Percentiles rank a stretch among this genome's conserved stretches.
Evolutionary conservation across 2,888 invertebrate genomes (phyloP).

Genomic region (Ecliptopera silaceata): DNA sequence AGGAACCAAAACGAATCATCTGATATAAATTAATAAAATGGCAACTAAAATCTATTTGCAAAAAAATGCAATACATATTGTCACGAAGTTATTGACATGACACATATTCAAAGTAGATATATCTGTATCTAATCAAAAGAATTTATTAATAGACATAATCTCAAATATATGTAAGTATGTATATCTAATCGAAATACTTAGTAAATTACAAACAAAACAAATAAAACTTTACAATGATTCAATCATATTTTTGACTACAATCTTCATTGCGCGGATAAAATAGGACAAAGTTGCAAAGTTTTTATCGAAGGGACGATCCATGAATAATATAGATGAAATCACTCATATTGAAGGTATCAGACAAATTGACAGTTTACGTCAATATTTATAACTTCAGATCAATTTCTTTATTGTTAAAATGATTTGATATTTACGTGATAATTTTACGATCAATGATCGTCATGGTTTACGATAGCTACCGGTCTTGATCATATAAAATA

Average conservation of each 20-base stretch:
- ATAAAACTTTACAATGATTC: neutral
- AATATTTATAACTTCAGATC: constrained; percentile 22
- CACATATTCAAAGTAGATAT: no score
- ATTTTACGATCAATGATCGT: constrained; percentile 14
- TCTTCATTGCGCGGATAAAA: constrained; percentile 5
- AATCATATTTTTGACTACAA: neutral
- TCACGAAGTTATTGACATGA: no score
- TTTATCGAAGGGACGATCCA: constrained; percentile 42
- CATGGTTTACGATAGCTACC: constrained; percentile 22
- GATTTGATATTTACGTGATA: constrained; percentile 29
- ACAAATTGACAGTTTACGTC: constrained; percentile 27
- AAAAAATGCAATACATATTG: neutral
- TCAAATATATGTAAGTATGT: no score
- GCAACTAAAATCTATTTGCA: no score
- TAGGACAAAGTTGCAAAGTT: constrained; percentile 32
- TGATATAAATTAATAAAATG: no score
- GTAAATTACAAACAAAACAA: no score
- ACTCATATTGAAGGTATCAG: constrained; percentile 40
- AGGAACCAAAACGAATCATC: no score
- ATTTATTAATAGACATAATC: no score
- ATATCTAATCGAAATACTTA: no score
- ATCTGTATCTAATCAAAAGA: no score
- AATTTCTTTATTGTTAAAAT: constrained; percentile 15
- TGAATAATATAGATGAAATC: constrained; percentile 44
- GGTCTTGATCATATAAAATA: constrained; percentile 6